Evolutionary conservation across 2,113 vertebrate genomes (phyloP).

Genomic region (Orycteropus afer): DNA sequence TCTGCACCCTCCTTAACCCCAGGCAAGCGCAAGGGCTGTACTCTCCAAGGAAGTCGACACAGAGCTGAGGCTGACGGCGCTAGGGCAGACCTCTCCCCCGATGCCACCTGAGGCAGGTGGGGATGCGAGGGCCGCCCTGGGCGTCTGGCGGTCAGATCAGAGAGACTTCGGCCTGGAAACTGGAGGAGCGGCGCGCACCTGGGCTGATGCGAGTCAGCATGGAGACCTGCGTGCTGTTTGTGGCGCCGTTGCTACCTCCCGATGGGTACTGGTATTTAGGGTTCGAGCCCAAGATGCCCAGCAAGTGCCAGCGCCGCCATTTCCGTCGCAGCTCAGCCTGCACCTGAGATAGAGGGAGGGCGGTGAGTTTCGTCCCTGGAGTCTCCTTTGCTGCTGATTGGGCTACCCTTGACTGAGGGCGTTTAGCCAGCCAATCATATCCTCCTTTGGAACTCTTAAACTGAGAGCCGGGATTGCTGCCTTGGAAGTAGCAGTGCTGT

Average conservation of each 20-base stretch:
- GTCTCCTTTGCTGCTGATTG: not conserved
- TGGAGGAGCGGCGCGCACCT: conserved; percentile 87
- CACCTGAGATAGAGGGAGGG: conserved; percentile 86
- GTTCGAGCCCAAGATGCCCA: conserved; percentile 90
- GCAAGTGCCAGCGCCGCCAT: conserved; percentile 96
- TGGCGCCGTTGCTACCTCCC: conserved; percentile 93
- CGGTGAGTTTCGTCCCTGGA: not conserved
- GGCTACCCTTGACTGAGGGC: not conserved
- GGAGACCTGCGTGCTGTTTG: conserved; percentile 97
- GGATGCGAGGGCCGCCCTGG: not conserved
- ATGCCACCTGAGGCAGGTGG: not conserved
- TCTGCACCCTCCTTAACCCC: not conserved
- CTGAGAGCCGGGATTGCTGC: not conserved
- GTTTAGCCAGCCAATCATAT: not conserved
- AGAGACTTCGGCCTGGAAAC: conserved; percentile 92
- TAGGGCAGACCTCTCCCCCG: not conserved
- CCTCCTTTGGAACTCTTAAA: not conserved
- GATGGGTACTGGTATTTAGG: conserved; percentile 94
- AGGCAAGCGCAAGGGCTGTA: not conserved
- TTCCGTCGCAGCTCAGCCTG: conserved; percentile 96
- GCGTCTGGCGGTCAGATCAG: conserved; percentile 83
- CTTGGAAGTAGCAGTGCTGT: not conserved
- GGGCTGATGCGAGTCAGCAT: conserved; percentile 96
- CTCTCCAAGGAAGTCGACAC: not conserved
- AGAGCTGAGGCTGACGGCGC: not conserved